Base-by-base conservation (phyloP, 2,888 invertebrate species). In the Drosophila anomalata region DNA sequence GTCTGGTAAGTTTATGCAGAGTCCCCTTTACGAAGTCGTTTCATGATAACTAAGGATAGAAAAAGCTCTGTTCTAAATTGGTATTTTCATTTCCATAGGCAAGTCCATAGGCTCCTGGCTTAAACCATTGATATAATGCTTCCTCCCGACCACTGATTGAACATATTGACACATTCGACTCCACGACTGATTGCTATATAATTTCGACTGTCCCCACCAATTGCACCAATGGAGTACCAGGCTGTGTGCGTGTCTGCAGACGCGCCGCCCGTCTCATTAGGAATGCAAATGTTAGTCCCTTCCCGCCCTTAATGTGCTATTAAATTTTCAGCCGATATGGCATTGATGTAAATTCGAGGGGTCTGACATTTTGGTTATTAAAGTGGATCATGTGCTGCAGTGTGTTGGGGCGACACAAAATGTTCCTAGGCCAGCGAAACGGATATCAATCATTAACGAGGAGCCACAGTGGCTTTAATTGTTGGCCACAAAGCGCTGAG, bases 161-260 rank as follows among this genome's bases (percentile, higher is more conserved):
- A 41, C 47, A 52, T 70, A 69, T 69, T 70, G 69, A 70, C 70
- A 69, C 61, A 70, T 70, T 70, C 48, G 36, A 58, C 60, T 55
- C 41, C 46, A 29, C 36, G 55, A 59, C 76, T 75, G 78, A 83
- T 80, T 83, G 68, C 76, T 55, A 78, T 83, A 83, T 78, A 83
- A 83, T 80, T 83, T 76, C 57, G 63, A 52, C 71, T 63, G 76
- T 71, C 78, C 69, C 59, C 78, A 63, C 53, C 70, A 76, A 73
- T 76, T 68, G 72, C 42, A 24, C 22, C 22, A 39, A 48, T n/a
- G n/a, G 57, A 42, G n/a, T 46, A 9, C 39, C 17, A 11, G 29
- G 47, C 2, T 24, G 29, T 47, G 26, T 20, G 55, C n/a, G 48
- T 26, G 31, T 46, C 50, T 31, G 31, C 31, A 50, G 22, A 26